A percentile compares a stretch with the other conserved stretches of the same genome.
phyloP scores from a whole-genome alignment of 1,140 invertebrate species.

The Rhizoglyphus robini region DNA sequence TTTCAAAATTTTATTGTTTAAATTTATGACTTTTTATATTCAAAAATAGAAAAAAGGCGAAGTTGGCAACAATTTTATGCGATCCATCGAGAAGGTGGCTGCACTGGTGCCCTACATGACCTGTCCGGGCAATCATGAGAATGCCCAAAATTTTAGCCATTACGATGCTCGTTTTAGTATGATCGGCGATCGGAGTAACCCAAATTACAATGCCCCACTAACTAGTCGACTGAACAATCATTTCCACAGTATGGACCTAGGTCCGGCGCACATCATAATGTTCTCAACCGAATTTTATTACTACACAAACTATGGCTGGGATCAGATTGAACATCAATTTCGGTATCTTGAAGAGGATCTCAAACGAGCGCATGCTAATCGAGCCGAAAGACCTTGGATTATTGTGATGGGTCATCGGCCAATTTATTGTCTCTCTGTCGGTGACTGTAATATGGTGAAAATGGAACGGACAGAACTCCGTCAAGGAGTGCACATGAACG shows the following conservation, averaged over 20 bases:
- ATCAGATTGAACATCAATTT: slow-evolving; percentile 68
- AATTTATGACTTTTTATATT: neutral
- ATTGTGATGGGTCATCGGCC: slow-evolving; percentile 35
- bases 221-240: slow-evolving; percentile 23
- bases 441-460: neutral
- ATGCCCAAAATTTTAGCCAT: slow-evolving; percentile 66
- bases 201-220: slow-evolving; percentile 39
- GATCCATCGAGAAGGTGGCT: slow-evolving; percentile 68
- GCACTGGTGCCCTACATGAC: slow-evolving; percentile 76
- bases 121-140: too few species aligned
- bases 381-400: slow-evolving; percentile 70
- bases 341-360: slow-evolving; percentile 76
- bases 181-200: slow-evolving; percentile 33
- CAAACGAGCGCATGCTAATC: slow-evolving; percentile 43
- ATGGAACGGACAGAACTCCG: slow-evolving; percentile 11
- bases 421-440: slow-evolving; percentile 47
- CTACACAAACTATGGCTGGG: slow-evolving; percentile 53
- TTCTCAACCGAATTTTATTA: too few species aligned
- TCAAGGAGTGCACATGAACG: slow-evolving; percentile 25
- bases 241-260: slow-evolving; percentile 47
- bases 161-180: slow-evolving; percentile 58
- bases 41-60: slow-evolving; percentile 46
- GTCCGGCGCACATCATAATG: too few species aligned
- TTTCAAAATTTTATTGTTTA: neutral
- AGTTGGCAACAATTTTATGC: slow-evolving; percentile 80